Evolutionary conservation across 2,113 vertebrate genomes (phyloP), one percentile per base, ranked within the genome.

Genomic region (Alligator mississippiensis): DNA sequence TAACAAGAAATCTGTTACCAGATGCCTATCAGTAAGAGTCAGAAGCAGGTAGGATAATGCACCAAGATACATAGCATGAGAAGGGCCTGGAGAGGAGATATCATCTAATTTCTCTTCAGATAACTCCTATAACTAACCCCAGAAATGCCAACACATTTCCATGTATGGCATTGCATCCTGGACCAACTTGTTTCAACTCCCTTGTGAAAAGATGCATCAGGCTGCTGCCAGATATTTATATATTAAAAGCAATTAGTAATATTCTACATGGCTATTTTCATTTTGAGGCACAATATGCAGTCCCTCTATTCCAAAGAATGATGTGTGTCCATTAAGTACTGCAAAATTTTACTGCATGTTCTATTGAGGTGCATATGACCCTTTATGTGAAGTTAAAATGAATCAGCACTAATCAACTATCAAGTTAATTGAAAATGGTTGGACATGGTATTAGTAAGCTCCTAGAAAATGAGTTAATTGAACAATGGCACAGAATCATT

Each of bases 381-480:
- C 89, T 93, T 78, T 84, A 72, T 24, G 55, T 38, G 84, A 96
- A 88, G 84, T 88, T 92, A 75, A 90, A 95, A 95, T 55, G 5
- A 95, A 90, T 96, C 76, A 89, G 60, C 74, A 85, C 85, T 94
- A 96, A 95, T 96, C 94, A 95, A 77, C 88, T 93, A 79, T 70
- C 87, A 91, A 92, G 96, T 96, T 93, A 96, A 84, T 93, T 93
- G 18, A 6, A 92, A 93, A 89, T 92, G 74, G 96, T 96, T 96
- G 88, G 58, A 94, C 63, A 82, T 82, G 84, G 30, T 58, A 58
- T 91, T 84, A 77, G 27, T 34, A 91, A 88, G 61, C 76, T 93
- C 80, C 74, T 88, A 72, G 84, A 96, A 95, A 77, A 9, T 22
- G 58, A 89, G 88, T 80, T 94, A 89, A 85, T 58, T 90, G 90